Conservation (phyloP, 2,797 vertebrate genomes). For the Phoebastria nigripes region DNA sequence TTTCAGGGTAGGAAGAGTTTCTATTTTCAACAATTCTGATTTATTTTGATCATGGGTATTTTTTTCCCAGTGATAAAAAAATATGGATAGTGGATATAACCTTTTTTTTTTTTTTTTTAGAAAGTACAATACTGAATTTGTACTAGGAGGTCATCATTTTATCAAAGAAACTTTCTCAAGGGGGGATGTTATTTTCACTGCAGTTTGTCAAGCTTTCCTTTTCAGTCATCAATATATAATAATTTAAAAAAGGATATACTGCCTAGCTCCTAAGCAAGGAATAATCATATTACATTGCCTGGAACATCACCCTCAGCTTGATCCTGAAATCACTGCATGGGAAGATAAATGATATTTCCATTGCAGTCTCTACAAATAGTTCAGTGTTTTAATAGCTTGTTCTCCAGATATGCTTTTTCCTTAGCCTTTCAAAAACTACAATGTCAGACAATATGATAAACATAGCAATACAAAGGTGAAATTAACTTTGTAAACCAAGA, state of each 20-base stretch:
- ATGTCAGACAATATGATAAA: background rate
- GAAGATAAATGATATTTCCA: constrained; percentile 37
- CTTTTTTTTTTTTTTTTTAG: background rate
- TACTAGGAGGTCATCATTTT: background rate
- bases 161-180: constrained; percentile 17
- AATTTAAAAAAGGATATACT: constrained; percentile 26
- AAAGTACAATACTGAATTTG: background rate
- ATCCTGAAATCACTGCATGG: constrained; percentile 33
- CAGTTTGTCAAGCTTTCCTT: constrained; percentile 32
- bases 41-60: background rate
- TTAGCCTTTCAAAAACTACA: background rate
- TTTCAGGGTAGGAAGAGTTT: background rate
- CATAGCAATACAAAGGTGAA: background rate
- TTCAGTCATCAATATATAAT: constrained; percentile 49
- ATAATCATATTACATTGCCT: constrained; percentile 35
- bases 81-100: background rate
- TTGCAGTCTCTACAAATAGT: constrained; percentile 17
- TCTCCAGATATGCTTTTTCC: background rate
- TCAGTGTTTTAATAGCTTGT: background rate
- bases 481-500: background rate
- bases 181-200: background rate
- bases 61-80: background rate
- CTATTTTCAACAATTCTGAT: background rate
- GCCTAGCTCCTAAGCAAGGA: background rate
- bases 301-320: constrained; percentile 27